Percentiles rank a stretch among this genome's conserved stretches.
phyloP scores from a whole-genome alignment of 2,113 vertebrate species.

The Pterocles gutturalis region DNA sequence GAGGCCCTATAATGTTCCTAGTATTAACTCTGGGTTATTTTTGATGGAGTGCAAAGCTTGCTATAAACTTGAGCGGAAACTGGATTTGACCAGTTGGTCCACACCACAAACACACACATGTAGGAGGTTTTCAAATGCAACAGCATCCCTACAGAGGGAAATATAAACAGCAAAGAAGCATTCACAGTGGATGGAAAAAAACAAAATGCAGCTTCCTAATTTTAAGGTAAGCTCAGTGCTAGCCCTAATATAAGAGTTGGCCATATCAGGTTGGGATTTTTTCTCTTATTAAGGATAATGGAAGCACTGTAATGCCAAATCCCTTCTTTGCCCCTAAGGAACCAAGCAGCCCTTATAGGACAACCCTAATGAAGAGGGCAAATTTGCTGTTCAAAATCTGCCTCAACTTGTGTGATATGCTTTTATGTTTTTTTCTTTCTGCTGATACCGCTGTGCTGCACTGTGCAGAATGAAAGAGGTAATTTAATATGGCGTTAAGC shows the following conservation, averaged over 20 bases:
- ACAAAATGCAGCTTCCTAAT: neutral
- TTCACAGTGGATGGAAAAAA: neutral
- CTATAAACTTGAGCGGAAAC: neutral
- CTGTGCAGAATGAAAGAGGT: neutral
- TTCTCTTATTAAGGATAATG: neutral
- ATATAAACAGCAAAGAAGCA: neutral
- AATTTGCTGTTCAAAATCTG: neutral
- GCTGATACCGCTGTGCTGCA: neutral
- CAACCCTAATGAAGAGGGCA: neutral
- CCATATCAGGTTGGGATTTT: neutral
- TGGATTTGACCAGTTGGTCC: neutral
- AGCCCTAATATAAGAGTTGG: neutral
- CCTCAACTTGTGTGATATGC: neutral
- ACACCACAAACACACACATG: neutral
- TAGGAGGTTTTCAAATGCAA: neutral
- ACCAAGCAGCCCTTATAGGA: neutral
- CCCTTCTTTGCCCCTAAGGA: neutral
- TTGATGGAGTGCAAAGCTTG: neutral
- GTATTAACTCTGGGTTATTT: constrained; percentile 20
- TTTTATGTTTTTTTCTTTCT: neutral
- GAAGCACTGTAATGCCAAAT: neutral
- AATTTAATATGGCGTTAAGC: constrained; percentile 44
- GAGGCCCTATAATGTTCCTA: neutral
- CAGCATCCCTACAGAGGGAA: neutral
- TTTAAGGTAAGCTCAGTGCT: neutral